Percentiles rank a stretch among this genome's conserved stretches.
phyloP scores from a whole-genome alignment of 2,888 invertebrate genomes.

The Quadriops clusia region DNA sequence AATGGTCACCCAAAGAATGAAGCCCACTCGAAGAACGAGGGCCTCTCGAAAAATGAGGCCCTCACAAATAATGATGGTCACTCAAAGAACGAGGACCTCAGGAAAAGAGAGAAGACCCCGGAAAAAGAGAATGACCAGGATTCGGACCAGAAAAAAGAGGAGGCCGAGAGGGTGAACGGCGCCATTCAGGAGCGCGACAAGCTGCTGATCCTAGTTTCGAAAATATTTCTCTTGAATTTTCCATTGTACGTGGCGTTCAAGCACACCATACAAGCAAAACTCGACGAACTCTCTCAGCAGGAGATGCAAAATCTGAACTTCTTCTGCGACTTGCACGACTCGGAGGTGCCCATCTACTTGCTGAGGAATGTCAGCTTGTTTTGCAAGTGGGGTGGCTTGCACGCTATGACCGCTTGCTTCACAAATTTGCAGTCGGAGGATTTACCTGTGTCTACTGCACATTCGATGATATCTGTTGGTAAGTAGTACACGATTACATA shows the following conservation, averaged over 20 bases:
- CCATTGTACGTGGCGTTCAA: conserved; percentile 80
- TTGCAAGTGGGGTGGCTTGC: conserved; percentile 82
- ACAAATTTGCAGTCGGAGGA: conserved; percentile 59
- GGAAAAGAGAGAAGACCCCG: conserved; percentile 22
- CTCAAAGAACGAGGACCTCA: not conserved
- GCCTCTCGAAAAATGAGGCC: too few relatives aligned
- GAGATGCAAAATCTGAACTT: conserved; percentile 69
- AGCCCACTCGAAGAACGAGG: too few relatives aligned
- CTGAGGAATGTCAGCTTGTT: conserved; percentile 87
- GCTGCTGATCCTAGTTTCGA: conserved; percentile 76
- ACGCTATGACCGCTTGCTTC: conserved; percentile 79
- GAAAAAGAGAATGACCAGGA: conserved; percentile 24
- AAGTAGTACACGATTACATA: conserved; percentile 17
- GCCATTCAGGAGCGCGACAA: conserved; percentile 73
- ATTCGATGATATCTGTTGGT: conserved; percentile 76
- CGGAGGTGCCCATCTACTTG: conserved; percentile 83
- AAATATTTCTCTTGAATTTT: conserved; percentile 81
- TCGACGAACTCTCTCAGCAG: conserved; percentile 73
- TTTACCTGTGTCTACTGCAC: conserved; percentile 78
- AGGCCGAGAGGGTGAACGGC: conserved; percentile 24
- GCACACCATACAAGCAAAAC: conserved; percentile 65
- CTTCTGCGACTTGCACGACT: conserved; percentile 85
- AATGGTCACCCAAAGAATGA: too few relatives aligned
- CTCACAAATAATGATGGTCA: too few relatives aligned
- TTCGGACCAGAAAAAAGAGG: conserved; percentile 29